Percentiles rank a stretch among this genome's conserved stretches.
Conservation (phyloP, 2,113 vertebrate genomes). For the Gnathonemus echidnorhynchus region DNA sequence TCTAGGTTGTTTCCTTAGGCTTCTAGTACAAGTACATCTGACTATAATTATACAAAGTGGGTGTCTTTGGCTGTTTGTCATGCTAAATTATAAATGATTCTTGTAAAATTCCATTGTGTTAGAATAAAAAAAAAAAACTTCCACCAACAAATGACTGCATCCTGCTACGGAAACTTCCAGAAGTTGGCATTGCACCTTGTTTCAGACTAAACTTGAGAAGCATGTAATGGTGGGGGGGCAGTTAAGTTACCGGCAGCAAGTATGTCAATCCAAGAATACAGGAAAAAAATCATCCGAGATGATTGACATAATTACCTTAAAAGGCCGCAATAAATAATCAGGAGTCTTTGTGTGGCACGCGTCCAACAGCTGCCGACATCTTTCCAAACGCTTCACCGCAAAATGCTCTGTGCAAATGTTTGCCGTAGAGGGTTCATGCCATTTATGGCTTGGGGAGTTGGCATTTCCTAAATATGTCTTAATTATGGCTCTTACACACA, state of each 20-base stretch:
- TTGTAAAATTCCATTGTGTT: neutral
- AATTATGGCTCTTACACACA: neutral
- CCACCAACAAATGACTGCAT: slow-evolving; percentile 3
- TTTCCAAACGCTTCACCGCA: neutral
- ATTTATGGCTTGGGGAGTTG: neutral
- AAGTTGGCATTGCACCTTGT: neutral
- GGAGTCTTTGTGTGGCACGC: neutral
- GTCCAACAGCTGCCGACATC: no score
- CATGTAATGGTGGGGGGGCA: neutral
- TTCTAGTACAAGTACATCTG: slow-evolving; percentile 51
- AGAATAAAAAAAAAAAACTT: neutral
- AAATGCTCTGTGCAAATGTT: neutral
- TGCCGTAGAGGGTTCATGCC: neutral
- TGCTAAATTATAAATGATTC: slow-evolving; percentile 49
- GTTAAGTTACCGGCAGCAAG: neutral
- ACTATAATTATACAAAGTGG: slow-evolving; percentile 56
- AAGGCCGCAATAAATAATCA: neutral
- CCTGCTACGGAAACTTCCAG: neutral
- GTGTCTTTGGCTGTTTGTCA: slow-evolving; percentile 39
- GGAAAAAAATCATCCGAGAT: neutral
- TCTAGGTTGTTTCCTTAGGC: slow-evolving; percentile 46
- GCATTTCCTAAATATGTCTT: neutral
- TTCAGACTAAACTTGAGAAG: neutral
- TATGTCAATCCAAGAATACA: neutral
- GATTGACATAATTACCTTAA: slow-evolving; percentile 5